Conservation (phyloP, 2,113 vertebrate genomes). For the Brachirus orientalis region DNA sequence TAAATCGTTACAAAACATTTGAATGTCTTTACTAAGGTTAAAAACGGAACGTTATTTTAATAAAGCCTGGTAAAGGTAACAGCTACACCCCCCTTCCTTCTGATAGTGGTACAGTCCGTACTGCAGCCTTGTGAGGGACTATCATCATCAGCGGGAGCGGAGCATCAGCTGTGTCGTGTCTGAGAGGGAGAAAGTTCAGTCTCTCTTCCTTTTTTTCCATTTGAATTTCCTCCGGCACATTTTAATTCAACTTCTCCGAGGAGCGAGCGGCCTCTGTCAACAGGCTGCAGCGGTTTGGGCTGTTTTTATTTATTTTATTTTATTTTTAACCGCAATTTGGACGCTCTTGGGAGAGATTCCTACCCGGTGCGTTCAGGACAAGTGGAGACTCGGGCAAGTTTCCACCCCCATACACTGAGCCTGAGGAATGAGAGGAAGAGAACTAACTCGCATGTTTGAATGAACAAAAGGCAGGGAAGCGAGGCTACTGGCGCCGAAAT, state of each 20-base stretch:
- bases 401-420: conserved; percentile 9
- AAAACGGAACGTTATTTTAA: neutral
- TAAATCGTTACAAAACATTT: too few species aligned
- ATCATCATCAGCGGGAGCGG: conserved; percentile 35
- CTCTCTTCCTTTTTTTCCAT: conserved; percentile 9
- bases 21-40: neutral
- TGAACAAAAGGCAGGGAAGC: conserved; percentile 68
- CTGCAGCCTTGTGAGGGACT: conserved; percentile 39
- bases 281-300: neutral
- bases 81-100: neutral
- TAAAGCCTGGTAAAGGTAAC: fast-evolving
- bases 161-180: conserved; percentile 75
- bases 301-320: neutral
- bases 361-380: conserved; percentile 26
- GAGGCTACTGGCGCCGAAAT: conserved; percentile 58
- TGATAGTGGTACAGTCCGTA: conserved; percentile 71
- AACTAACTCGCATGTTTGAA: conserved; percentile 66
- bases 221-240: neutral
- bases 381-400: conserved; percentile 56
- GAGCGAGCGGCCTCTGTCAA: neutral
- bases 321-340: neutral
- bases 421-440: conserved; percentile 75
- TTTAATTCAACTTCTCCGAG: neutral
- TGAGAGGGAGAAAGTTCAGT: conserved; percentile 43
- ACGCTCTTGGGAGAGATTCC: conserved; percentile 6